Percentiles rank a stretch among this genome's conserved stretches.
Conservation (phyloP, 2,797 vertebrate species). For the Paramormyrops hopkinsi region DNA sequence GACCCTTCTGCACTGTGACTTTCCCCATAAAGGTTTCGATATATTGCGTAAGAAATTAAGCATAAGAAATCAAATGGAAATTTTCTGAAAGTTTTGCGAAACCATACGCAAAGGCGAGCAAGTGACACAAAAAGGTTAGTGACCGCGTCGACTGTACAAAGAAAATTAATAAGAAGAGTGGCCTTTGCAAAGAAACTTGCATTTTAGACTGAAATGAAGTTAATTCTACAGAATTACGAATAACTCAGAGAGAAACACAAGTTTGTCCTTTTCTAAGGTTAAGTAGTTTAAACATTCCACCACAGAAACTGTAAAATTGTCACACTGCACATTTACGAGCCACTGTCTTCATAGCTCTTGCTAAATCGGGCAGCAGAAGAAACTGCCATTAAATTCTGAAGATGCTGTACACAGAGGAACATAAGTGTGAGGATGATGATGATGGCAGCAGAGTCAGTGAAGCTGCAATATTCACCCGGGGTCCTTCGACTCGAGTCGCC, state of each 20-base stretch:
- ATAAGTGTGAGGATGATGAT: not conserved
- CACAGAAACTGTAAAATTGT: not conserved
- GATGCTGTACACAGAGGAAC: not conserved
- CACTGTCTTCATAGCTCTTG: not conserved
- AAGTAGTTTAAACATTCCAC: not conserved
- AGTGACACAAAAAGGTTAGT: not conserved
- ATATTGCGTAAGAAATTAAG: not conserved
- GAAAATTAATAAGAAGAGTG: not conserved
- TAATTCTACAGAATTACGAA: not conserved
- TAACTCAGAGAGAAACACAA: not conserved
- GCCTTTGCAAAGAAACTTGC: not conserved
- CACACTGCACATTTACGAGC: not conserved
- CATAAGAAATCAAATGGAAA: not conserved
- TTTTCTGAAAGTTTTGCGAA: not conserved
- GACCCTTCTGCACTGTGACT: not conserved
- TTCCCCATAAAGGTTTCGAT: not conserved
- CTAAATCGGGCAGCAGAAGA: not conserved
- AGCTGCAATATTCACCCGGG: not conserved
- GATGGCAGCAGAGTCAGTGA: not conserved
- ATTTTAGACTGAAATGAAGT: not conserved
- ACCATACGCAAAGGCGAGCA: not conserved
- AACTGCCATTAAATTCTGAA: not conserved
- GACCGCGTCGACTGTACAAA: not conserved
- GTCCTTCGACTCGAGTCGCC: not conserved
- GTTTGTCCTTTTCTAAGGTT: not conserved